These are phyloP conservation scores for Dallia pectoralis DNA, from an alignment of 2,797 vertebrate genomes.

Conservation along the genomic window DNA sequence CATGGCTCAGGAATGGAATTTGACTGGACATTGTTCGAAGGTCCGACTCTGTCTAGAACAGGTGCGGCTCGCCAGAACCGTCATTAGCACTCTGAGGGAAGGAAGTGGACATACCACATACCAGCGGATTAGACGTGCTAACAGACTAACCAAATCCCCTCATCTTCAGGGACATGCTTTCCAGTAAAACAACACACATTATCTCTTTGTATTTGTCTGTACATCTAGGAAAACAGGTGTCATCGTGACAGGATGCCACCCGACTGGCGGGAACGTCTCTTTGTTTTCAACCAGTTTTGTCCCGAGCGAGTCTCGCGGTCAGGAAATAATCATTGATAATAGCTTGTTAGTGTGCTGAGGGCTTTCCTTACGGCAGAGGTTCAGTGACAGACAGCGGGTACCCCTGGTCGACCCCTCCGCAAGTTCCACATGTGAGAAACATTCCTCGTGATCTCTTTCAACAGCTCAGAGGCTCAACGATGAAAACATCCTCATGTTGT, in stretches of 20 bases:
- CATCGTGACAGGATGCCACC: slow-evolving; percentile 5
- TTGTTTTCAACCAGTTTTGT: not conserved
- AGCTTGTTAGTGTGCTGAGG: slow-evolving; percentile 33
- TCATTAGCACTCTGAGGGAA: not conserved
- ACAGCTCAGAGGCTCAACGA: slow-evolving; percentile 6
- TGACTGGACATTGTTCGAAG: slow-evolving; percentile 4
- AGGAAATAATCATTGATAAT: slow-evolving; percentile 9
- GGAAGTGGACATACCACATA: not conserved
- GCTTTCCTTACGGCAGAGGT: slow-evolving; percentile 22
- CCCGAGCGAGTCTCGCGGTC: not conserved
- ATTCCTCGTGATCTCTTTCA: slow-evolving; percentile 38
- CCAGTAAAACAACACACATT: slow-evolving; percentile 32
- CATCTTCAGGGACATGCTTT: slow-evolving; percentile 32
- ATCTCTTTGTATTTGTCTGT: slow-evolving; percentile 28
- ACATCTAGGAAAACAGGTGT: slow-evolving; percentile 39
- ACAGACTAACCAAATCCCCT: slow-evolving; percentile 26
- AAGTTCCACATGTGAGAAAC: slow-evolving; percentile 4
- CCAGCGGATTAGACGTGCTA: slow-evolving; percentile 24
- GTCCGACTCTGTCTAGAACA: slow-evolving; percentile 9
- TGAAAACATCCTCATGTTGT: slow-evolving; percentile 38
- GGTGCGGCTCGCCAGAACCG: not conserved
- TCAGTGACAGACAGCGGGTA: slow-evolving; percentile 18
- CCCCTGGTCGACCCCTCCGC: slow-evolving; percentile 39
- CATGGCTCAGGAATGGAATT: not conserved
- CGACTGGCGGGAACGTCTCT: not conserved